Evolutionary conservation across 2,797 vertebrate genomes (phyloP).

Genomic region (Eulemur albifrons): DNA sequence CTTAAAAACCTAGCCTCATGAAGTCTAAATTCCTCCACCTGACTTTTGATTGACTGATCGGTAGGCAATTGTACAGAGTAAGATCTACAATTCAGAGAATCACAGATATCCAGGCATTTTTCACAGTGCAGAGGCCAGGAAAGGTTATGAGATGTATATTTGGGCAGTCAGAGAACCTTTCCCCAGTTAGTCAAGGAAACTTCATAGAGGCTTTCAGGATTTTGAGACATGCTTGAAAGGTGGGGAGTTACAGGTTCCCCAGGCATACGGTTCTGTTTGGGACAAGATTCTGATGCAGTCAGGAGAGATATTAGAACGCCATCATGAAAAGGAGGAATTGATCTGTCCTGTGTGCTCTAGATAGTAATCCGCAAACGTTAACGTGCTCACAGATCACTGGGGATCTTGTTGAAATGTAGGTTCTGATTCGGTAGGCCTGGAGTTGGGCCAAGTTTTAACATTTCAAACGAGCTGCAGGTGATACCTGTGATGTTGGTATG

Average conservation of each 20-base stretch:
- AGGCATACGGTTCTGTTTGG: background rate
- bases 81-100: constrained; percentile 18
- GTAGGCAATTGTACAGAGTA: background rate
- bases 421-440: background rate
- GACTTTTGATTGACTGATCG: constrained; percentile 56
- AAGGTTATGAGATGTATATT: background rate
- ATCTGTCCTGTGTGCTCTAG: background rate
- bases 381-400: background rate
- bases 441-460: background rate
- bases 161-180: background rate
- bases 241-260: background rate
- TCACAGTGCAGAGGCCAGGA: background rate
- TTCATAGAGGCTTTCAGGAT: background rate
- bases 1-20: constrained; percentile 5
- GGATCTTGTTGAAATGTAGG: background rate
- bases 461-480: background rate
- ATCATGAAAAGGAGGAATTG: background rate
- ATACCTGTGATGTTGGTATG: background rate
- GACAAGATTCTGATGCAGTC: background rate
- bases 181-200: background rate
- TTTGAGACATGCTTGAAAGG: background rate
- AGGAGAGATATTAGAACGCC: background rate
- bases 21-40: constrained; percentile 2
- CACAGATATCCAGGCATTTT: constrained; percentile 42
- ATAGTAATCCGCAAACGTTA: background rate